Evolutionary conservation across 2,888 invertebrate species (phyloP), one percentile per base, ranked within the genome.

Genomic region (Hoplodrina blanda): DNA sequence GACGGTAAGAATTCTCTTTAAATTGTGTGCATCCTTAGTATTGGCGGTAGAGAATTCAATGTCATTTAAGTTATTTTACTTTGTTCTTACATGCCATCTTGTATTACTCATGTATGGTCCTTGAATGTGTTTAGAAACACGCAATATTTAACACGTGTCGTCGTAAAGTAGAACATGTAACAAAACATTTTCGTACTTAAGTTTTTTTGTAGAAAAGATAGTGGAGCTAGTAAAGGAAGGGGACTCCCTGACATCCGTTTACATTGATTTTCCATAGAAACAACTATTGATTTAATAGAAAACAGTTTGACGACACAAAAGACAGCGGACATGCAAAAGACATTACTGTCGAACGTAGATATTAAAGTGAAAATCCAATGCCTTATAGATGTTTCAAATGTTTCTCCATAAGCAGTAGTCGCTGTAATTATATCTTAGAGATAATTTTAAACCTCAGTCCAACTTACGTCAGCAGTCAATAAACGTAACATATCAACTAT

Each of bases 401-500:
- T 50, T 71, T 49, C 13, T 71, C 17, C 33, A 33, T 78, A 71
- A 59, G 53, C 30, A 59, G 53, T 41, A 71, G 46, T 46, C 25
- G 19, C 49, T 73, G 44, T 61, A 73, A 65, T 75, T 73, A 74
- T 50, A 46, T 62, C 61, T 76, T 8, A 49, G 53, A 64, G 49
- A 64, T 57, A 33, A 61, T 81, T 65, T 71, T 46, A 71, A 78
- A 70, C 61, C 41, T 59, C 50, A 73, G 63, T 79, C 33, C 60
- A 73, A 74, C 62, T 59, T 73, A 78, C 78, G 71, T 81, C 81
- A 83, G 68, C 63, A 80, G 61, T 68, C 73, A 73, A 73, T 68
- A 78, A 78, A 81, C 84, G 60, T 74, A 81, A 57, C 77, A 68
- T 81, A 80, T 72, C 61, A 80, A 82, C 76, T 61, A 69, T 70